phyloP scores from a whole-genome alignment of 2,888 invertebrate genomes.

The Apocheima hispidaria region DNA sequence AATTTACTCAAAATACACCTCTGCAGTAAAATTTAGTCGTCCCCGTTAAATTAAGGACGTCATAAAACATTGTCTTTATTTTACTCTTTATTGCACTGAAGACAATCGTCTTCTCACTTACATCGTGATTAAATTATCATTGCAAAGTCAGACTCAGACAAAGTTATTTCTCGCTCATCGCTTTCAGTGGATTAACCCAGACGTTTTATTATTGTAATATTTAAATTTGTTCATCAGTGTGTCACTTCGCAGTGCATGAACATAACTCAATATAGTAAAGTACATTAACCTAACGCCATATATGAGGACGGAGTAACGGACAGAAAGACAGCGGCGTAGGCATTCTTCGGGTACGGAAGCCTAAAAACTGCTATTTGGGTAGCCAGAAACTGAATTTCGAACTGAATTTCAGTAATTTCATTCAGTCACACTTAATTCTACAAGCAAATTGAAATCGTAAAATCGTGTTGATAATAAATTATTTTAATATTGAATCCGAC shows the following conservation, averaged over 20 bases:
- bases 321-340: too few species aligned
- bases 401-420: neutral
- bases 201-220: constrained; percentile 60
- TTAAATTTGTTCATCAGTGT: constrained; percentile 45
- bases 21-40: constrained; percentile 38
- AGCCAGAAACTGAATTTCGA: neutral
- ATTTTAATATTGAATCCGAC: constrained; percentile 80
- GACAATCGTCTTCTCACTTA: constrained; percentile 70
- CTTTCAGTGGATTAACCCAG: constrained; percentile 57
- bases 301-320: too few species aligned
- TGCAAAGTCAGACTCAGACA: constrained; percentile 72
- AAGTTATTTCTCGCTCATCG: constrained; percentile 63
- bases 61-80: constrained; percentile 52
- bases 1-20: constrained; percentile 36
- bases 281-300: too few species aligned
- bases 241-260: constrained; percentile 17
- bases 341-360: too few species aligned
- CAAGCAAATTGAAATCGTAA: constrained; percentile 43
- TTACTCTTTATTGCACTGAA: constrained; percentile 67
- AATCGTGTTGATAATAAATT: constrained; percentile 76
- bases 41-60: constrained; percentile 46
- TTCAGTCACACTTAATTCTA: constrained; percentile 21
- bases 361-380: too few species aligned
- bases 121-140: constrained; percentile 82
- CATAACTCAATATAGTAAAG: constrained; percentile 21